Conservation (phyloP, 2,113 vertebrate species). For the Vicugna pacos region DNA sequence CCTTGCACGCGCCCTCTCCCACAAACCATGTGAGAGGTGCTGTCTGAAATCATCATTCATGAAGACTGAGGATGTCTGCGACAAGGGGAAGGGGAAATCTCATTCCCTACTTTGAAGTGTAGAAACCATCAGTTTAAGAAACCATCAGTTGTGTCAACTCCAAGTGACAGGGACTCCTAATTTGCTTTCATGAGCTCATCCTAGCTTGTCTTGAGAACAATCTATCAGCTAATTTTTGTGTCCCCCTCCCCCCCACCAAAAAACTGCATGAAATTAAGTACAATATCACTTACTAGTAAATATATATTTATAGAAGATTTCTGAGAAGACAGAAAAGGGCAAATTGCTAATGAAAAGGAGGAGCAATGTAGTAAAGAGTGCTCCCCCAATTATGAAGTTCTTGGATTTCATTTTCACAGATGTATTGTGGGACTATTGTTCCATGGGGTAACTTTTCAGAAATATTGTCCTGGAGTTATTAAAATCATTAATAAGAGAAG, state of each 20-base stretch:
- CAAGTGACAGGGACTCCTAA: not conserved
- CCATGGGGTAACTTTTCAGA: not conserved
- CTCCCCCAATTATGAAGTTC: not conserved
- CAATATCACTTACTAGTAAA: not conserved
- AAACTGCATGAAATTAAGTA: not conserved
- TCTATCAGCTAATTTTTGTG: not conserved
- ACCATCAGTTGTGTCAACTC: not conserved
- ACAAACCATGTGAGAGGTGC: not conserved
- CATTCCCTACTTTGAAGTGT: not conserved
- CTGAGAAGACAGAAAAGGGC: not conserved
- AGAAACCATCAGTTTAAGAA: not conserved
- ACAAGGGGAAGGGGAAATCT: not conserved
- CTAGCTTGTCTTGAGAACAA: not conserved
- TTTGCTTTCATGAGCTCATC: not conserved
- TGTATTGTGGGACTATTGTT: not conserved
- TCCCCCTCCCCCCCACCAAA: fast-evolving
- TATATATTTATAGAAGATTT: not conserved
- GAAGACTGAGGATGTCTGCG: not conserved
- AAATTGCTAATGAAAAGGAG: not conserved
- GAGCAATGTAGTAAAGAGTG: not conserved
- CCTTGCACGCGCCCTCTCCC: not conserved
- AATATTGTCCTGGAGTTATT: not conserved
- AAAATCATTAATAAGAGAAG: not conserved
- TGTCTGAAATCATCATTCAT: not conserved
- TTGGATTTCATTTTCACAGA: not conserved